These are phyloP conservation scores for Petrosia ficiformis DNA, from an alignment of 37 sponge, comb jelly and placozoan genomes.

Conservation along the genomic window DNA sequence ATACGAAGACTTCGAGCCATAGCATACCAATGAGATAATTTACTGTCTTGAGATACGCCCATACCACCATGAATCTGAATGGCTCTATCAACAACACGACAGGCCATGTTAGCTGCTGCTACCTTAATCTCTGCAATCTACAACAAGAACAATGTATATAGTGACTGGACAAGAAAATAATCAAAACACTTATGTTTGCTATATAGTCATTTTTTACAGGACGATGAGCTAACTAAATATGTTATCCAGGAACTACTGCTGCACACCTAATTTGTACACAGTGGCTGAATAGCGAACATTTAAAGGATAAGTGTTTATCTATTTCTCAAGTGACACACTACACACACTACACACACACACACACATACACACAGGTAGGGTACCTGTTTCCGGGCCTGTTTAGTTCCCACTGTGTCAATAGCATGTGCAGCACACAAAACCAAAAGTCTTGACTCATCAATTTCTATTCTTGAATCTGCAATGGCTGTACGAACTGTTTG, in stretches of 20 bases:
- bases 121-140: constrained; percentile 91
- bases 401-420: constrained; percentile 71
- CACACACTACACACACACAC: too few relatives aligned
- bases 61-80: constrained; percentile 80
- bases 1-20: constrained; percentile 73
- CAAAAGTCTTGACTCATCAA: constrained; percentile 80
- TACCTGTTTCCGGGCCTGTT: constrained; percentile 68
- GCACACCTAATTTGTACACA: background rate
- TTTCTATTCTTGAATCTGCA: constrained; percentile 83
- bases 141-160: background rate
- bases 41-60: constrained; percentile 82
- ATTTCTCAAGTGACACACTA: background rate
- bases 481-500: constrained; percentile 70
- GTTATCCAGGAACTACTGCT: background rate
- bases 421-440: constrained; percentile 78
- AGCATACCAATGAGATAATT: constrained; percentile 60
- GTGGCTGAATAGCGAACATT: too few relatives aligned
- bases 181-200: background rate
- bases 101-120: constrained; percentile 64
- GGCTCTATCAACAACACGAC: constrained; percentile 76
- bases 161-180: background rate
- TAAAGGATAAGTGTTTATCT: background rate
- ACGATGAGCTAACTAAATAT: background rate
- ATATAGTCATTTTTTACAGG: background rate
- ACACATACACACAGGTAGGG: background rate